phyloP scores from a whole-genome alignment of 2,888 invertebrate species.

The Temnothorax rugatulus region DNA sequence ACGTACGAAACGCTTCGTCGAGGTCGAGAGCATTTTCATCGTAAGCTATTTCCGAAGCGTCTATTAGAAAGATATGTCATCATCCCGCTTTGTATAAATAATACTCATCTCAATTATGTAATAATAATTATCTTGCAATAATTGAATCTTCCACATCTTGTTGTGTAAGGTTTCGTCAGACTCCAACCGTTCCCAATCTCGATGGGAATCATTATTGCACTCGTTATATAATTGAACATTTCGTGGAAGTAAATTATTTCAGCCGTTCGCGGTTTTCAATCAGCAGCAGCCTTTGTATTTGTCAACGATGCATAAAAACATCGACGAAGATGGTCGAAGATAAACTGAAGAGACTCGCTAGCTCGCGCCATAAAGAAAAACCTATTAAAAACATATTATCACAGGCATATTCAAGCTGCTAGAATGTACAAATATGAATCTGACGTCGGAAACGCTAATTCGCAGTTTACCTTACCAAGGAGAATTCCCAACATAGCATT shows the following conservation, averaged over 20 bases:
- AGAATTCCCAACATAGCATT: neutral
- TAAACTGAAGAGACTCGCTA: neutral
- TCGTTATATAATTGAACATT: slow-evolving; percentile 48
- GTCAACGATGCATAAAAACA: slow-evolving; percentile 34
- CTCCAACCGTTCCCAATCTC: neutral
- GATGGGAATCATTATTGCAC: neutral
- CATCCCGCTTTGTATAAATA: neutral
- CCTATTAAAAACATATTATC: neutral
- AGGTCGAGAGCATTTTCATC: neutral
- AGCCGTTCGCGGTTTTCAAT: slow-evolving; percentile 5
- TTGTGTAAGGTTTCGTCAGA: slow-evolving; percentile 23
- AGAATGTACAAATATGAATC: neutral
- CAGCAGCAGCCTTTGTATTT: slow-evolving; percentile 14
- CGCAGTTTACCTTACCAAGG: neutral
- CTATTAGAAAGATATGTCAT: neutral
- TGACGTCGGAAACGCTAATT: neutral
- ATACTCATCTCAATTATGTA: neutral
- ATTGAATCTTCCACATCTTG: neutral
- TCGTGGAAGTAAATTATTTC: slow-evolving; percentile 35
- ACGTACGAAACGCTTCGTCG: neutral
- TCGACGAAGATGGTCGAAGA: neutral
- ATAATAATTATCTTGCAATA: neutral
- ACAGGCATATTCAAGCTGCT: neutral
- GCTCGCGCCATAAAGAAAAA: neutral
- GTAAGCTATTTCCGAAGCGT: neutral